These are phyloP conservation scores for Dryomyza anilis DNA, from an alignment of 2,888 invertebrate species.

Conservation along the genomic window DNA sequence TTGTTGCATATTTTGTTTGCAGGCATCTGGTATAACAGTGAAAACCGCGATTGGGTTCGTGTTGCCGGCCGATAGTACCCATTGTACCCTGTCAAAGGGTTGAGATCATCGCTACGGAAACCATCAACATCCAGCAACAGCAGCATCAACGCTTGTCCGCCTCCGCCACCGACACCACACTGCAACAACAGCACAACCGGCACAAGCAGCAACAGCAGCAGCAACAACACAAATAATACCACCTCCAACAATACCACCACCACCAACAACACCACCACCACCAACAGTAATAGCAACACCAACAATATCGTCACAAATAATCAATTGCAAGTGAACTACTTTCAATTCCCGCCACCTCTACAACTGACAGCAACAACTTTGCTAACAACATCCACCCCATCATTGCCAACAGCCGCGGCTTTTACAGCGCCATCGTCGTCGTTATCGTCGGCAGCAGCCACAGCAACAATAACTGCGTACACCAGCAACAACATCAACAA, in stretches of 20 bases:
- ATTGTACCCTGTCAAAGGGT: slow-evolving; percentile 62
- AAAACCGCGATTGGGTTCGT: slow-evolving; percentile 62
- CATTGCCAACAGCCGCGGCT: slow-evolving; percentile 40
- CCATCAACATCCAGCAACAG: slow-evolving; percentile 50
- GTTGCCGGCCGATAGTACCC: slow-evolving; percentile 63
- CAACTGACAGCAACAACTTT: slow-evolving; percentile 34
- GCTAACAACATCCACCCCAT: slow-evolving; percentile 46
- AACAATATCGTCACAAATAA: slow-evolving; percentile 37
- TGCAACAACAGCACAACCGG: slow-evolving; percentile 27
- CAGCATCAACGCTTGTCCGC: slow-evolving; percentile 53
- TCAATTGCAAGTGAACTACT: slow-evolving; percentile 48
- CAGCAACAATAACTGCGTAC: slow-evolving; percentile 35
- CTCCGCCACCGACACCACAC: slow-evolving; percentile 50
- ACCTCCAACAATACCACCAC: slow-evolving; percentile 50
- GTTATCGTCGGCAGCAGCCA: slow-evolving; percentile 47
- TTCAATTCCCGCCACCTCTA: slow-evolving; percentile 46
- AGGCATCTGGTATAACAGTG: slow-evolving; percentile 62
- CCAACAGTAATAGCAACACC: slow-evolving; percentile 42
- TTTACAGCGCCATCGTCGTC: slow-evolving; percentile 36
- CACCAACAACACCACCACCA: slow-evolving; percentile 28
- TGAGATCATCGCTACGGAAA: slow-evolving; percentile 60
- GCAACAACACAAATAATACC: no score
- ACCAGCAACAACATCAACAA: slow-evolving; percentile 30
- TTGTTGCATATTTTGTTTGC: slow-evolving; percentile 30
- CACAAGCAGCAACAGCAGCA: slow-evolving; percentile 42